Evolutionary conservation across 2,113 vertebrate species (phyloP).

Genomic region (Amphiprion percula): DNA sequence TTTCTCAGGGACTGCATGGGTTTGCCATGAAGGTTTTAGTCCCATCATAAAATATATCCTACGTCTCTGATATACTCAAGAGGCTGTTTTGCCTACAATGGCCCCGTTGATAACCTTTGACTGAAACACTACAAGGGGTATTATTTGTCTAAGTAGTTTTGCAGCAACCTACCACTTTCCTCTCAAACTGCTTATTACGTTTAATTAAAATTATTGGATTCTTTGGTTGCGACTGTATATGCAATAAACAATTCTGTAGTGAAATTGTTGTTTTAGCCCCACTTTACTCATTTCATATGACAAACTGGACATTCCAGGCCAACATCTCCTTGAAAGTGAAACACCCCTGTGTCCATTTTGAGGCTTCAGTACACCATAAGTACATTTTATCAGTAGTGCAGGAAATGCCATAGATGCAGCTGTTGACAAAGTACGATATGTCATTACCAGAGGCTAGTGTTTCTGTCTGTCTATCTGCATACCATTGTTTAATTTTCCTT

Average conservation of each 20-base stretch:
- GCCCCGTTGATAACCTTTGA: conserved; percentile 43
- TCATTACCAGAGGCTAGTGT: conserved; percentile 30
- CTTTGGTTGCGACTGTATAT: conserved; percentile 30
- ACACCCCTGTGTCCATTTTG: background rate
- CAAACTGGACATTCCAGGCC: conserved; percentile 45
- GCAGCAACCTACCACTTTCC: conserved; percentile 41
- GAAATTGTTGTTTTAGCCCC: conserved; percentile 33
- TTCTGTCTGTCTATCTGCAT: conserved; percentile 7
- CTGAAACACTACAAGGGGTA: conserved; percentile 16
- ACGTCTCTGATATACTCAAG: conserved; percentile 15
- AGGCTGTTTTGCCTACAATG: conserved; percentile 30
- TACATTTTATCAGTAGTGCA: conserved; percentile 42
- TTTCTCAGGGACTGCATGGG: conserved; percentile 58
- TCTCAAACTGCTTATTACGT: conserved; percentile 58
- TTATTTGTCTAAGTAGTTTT: conserved; percentile 30
- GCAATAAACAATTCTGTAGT: conserved; percentile 35
- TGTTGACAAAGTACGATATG: conserved; percentile 47
- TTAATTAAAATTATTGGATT: conserved; percentile 52
- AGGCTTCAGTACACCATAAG: conserved; percentile 22
- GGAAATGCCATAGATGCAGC: conserved; percentile 57
- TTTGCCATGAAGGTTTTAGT: conserved; percentile 14
- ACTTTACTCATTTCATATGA: conserved; percentile 31
- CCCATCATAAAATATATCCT: conserved; percentile 9
- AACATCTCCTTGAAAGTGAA: background rate
- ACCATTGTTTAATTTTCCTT: conserved; percentile 33